Evolutionary conservation across 2,888 invertebrate genomes (phyloP), one percentile per base, ranked within the genome.

Genomic region (Apantesis nais): DNA sequence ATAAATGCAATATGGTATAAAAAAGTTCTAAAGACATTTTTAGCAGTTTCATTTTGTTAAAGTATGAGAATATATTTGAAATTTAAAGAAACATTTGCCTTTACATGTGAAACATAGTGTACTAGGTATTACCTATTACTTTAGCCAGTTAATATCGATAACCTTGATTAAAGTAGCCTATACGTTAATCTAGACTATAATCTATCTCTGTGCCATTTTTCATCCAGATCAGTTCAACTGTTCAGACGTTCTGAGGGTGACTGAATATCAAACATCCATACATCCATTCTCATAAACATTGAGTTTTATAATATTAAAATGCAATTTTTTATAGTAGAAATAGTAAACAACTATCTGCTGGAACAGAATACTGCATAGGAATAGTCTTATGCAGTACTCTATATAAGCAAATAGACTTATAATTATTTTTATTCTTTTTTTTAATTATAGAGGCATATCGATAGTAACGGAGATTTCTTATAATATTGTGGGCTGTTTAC

Each of bases 401-500:
- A 34, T 34, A 34, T 34, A 2, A 34, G 34, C 34, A 34, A 5
- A 34, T 34, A 34, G 34, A 34, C 34, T 5, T 25, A 14, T 25
- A 55, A 4, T 14, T 25, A 55, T 14, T 39, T 25, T 25, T 12
- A 25, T 3, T 4, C 12, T 25, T 55, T 25, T 25, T 25, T 14
- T 25, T 5, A 55, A 41, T 41, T 22, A 63, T 31, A 31, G 22
- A 63, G 19, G 12, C 11, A 11, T 31, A 22, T 12, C 44, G 31
- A 63, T 41, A 63, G 48, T 69, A 75, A 75, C 74, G 52, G 70
- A 41, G 29, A 3, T 41, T 25, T 76, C 67, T 70, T 64, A 60
- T 72, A 60, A 76, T 78, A 70, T 69, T 62, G 67, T 66, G 70
- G 74, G 85, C 85, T 91, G 90, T 92, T 93, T 90, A 90, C 85